Base-by-base conservation (phyloP, 2,113 vertebrate genomes). In the Platysternon megacephalum region DNA sequence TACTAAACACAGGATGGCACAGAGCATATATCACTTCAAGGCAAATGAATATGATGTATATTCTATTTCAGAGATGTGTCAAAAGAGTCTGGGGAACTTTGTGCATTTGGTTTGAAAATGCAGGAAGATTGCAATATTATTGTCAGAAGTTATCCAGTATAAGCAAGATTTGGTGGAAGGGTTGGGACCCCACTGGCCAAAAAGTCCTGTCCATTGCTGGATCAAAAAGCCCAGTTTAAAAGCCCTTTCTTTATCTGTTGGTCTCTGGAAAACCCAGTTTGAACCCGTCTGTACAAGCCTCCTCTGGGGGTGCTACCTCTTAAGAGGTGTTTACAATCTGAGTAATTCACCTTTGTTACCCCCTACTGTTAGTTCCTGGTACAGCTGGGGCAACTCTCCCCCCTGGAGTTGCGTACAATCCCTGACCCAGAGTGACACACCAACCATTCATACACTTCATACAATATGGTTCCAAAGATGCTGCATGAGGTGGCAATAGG, bases 41-140 rank as follows among this genome's bases (percentile, higher is more conserved):
- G 56, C 56, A 58, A 56, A 56, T 56, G 9, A 56, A 56, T 28
- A 28, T 56, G 55, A 56, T 32, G 56, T 32, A 61, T 61, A 61
- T 61, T 61, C 56, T 61, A 29, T 13, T 61, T 61, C 56, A 61
- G 56, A 61, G 29, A 61, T 12, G 3, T 61, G 56, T 61, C 55
- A 35, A 65, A 65, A 93, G 84, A 39, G 90, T 89, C 19, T 2
- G 79, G 61, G 51, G 83, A 90, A 87, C 94, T 94, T 93, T 95
- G 79, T 1, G 11, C 44, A 68, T 26, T 74, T 74, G 11, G 35
- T 17, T 35, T 39, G 52, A 14, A 79, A 79, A 58, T 5, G 74
- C n/a, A 39, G 35, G 8, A n/a, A 92, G 94, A 93, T 0, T 44
- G 56, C 32, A 94, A 83, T 49, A 29, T n/a, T 82, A 89, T 96